phyloP scores from a whole-genome alignment of 2,888 invertebrate genomes.

The Acrobasis suavella region DNA sequence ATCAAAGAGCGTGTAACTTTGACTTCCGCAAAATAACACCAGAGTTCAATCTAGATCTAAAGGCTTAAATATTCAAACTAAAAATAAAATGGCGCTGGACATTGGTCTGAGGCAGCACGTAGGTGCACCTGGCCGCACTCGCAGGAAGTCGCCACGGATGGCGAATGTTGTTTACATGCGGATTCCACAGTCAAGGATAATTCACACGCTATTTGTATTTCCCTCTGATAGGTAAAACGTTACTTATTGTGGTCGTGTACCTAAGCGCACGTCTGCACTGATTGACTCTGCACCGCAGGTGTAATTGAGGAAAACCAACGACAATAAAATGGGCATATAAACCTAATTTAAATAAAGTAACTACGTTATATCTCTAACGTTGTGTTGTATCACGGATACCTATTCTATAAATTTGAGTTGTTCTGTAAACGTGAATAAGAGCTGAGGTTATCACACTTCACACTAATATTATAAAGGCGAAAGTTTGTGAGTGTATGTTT shows the following conservation, averaged over 20 bases:
- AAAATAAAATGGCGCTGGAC: background rate
- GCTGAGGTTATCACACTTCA: too few species aligned
- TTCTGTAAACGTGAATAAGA: too few species aligned
- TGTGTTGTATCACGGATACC: background rate
- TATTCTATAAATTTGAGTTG: background rate
- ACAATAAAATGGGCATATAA: background rate
- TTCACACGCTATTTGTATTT: background rate
- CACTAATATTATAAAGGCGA: too few species aligned
- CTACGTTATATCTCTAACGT: background rate
- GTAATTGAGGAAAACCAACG: conserved; percentile 2
- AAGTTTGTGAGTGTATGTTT: too few species aligned
- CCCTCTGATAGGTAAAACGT: background rate
- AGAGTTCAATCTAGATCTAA: too few species aligned
- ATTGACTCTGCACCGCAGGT: background rate
- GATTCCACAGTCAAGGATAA: background rate
- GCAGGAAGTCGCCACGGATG: background rate
- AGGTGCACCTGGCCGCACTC: background rate
- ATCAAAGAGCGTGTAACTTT: too few species aligned
- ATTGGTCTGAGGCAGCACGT: background rate
- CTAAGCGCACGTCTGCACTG: background rate
- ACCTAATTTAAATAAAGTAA: too few species aligned
- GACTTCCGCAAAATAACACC: too few species aligned
- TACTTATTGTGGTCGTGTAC: background rate
- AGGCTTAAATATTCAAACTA: background rate
- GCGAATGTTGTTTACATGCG: background rate